Evolutionary conservation across 35 echinoderm and acorn worm species (phyloP).

Genomic region (Patiria miniata): DNA sequence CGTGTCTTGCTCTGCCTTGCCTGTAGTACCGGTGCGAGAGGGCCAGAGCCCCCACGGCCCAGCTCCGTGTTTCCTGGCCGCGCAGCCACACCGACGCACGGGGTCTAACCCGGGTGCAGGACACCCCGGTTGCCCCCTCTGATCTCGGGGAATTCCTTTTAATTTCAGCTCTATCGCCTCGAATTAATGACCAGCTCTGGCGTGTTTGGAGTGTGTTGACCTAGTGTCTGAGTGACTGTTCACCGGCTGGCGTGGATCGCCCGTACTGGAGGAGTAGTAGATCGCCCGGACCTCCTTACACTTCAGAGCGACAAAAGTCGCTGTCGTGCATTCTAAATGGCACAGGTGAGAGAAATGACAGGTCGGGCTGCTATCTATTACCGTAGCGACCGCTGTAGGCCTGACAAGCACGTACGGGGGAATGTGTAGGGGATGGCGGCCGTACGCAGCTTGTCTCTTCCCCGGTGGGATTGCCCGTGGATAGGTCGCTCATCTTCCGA

Average conservation of each 20-base stretch:
- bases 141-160: conserved; percentile 5
- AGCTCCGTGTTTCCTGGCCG: too few species aligned
- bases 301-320: conserved; percentile 16
- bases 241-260: conserved; percentile 1
- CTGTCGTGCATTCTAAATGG: conserved; percentile 25
- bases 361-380: conserved; percentile 10
- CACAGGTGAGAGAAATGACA: conserved; percentile 28
- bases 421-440: not conserved
- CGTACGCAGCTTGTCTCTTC: not conserved
- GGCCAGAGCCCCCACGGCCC: not conserved
- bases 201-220: conserved; percentile 26
- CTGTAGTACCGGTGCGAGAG: not conserved
- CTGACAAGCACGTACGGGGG: conserved; percentile 3
- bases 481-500: conserved; percentile 27
- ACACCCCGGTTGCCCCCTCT: conserved; percentile 1
- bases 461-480: not conserved
- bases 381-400: not conserved
- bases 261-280: not conserved
- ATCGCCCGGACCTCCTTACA: not conserved
- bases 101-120: conserved; percentile 10
- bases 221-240: conserved; percentile 20
- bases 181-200: conserved; percentile 16
- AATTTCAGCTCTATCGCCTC: conserved; percentile 21
- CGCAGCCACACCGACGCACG: not conserved
- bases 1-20: not conserved